phyloP scores from a whole-genome alignment of 2,888 invertebrate genomes.

The Cantharis rustica region DNA sequence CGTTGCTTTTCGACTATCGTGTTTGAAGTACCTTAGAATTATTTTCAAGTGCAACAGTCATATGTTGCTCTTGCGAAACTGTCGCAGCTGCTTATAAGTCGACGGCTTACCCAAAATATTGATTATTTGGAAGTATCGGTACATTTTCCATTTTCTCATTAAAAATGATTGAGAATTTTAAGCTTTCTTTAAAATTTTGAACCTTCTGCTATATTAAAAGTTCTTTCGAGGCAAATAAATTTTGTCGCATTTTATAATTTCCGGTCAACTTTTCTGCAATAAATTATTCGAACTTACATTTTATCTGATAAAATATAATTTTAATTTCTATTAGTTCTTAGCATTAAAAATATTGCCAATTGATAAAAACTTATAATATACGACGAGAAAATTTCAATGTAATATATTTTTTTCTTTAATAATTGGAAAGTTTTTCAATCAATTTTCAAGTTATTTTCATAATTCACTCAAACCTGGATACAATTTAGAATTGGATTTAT shows the following conservation, averaged over 20 bases:
- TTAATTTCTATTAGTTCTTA: neutral
- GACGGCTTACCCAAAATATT: neutral
- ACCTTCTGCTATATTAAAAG: neutral
- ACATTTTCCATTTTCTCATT: neutral
- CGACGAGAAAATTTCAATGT: too few species aligned
- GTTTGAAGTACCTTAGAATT: too few species aligned
- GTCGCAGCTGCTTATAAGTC: neutral
- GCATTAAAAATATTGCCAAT: too few species aligned
- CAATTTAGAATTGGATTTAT: neutral
- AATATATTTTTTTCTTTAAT: neutral
- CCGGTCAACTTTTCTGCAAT: neutral
- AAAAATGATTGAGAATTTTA: neutral
- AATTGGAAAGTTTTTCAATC: neutral
- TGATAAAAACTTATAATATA: too few species aligned
- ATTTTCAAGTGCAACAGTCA: neutral
- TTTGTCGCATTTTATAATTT: neutral
- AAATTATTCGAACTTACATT: neutral
- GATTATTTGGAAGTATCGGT: neutral
- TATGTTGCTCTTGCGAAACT: neutral
- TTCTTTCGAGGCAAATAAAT: neutral
- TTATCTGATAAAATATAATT: neutral
- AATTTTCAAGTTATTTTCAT: neutral
- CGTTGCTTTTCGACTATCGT: too few species aligned
- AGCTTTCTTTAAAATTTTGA: neutral
- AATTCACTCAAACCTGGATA: neutral